Base-by-base conservation (phyloP, 2,888 invertebrate genomes). In the Petrolisthes manimaculis region DNA sequence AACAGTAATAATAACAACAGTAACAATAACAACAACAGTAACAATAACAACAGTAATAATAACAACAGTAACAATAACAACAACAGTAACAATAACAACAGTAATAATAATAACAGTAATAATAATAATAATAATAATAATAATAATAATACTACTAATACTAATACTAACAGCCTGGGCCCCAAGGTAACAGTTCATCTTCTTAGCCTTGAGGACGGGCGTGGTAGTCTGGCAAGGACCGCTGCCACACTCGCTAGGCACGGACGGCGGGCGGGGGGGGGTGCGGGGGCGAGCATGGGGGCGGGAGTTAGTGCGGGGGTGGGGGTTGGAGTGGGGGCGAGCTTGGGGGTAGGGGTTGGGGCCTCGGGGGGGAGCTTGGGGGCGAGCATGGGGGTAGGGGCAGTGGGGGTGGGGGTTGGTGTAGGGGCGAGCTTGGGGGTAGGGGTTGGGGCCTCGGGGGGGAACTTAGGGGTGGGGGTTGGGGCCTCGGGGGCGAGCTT, bases 151-250 rank as follows among this genome's bases (percentile, higher is more conserved):
- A 61, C 61, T 14, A 61, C 8, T 61, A 9, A 61, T 61, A 56
- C 56, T 1, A 51, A 83, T 37, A 71, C 9, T 56, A 54, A 5
- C 18, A n/a, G n/a, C 4, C 21, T n/a, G 6, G 24, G 55, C 3
- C 80, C 51, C 12, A 12, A 55, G 18, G 56, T 86, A 51, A 79
- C 71, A 1, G 18, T 89, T 4, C 85, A 85, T 67, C 55, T 89
- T 5, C 37, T 89, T 14, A 89, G 86, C 75, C 51, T 55, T n/a
- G 78, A 67, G 6, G 84, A 86, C 54, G 86, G 89, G 8, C 55
- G 71, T 5, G 51, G 71, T 4, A 85, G 83, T 56, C 78, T 89
- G 9, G 78, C 71, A 18, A n/a, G 5, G 51, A 69, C 56, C 4
- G 84, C 77, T 5, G 61, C 54, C 14, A 77, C 56, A 3, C 53